Conservation (phyloP, 2,113 vertebrate genomes). For the Sigmodon hispidus region DNA sequence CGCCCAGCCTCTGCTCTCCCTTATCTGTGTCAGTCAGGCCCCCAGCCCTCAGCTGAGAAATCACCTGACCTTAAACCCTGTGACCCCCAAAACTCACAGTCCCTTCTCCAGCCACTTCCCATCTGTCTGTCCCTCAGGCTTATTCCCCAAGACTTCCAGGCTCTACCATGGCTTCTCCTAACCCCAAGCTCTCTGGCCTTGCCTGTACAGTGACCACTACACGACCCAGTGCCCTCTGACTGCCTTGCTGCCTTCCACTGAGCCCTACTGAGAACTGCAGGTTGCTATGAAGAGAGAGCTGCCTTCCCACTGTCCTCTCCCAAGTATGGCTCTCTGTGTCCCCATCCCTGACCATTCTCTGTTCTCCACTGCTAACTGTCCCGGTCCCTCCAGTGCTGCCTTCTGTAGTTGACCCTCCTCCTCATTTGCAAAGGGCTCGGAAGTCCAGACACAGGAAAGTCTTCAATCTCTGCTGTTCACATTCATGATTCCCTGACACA, state of each 20-base stretch:
- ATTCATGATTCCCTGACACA: background rate
- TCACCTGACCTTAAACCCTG: background rate
- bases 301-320: background rate
- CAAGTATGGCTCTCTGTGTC: background rate
- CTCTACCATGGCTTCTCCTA: background rate
- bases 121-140: background rate
- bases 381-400: background rate
- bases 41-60: background rate
- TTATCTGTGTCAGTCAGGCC: background rate
- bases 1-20: background rate
- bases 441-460: background rate
- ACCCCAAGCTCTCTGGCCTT: background rate
- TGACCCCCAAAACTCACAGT: background rate
- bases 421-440: background rate
- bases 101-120: background rate
- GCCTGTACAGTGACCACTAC: background rate
- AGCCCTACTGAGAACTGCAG: background rate
- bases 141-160: background rate
- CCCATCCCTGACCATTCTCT: background rate
- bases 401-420: background rate
- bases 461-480: background rate
- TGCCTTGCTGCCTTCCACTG: background rate
- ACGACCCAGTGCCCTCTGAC: background rate
- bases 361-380: background rate
- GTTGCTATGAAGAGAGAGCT: background rate